Evolutionary conservation across 2,888 invertebrate genomes (phyloP).

Genomic region (Quadroppia sp.): DNA sequence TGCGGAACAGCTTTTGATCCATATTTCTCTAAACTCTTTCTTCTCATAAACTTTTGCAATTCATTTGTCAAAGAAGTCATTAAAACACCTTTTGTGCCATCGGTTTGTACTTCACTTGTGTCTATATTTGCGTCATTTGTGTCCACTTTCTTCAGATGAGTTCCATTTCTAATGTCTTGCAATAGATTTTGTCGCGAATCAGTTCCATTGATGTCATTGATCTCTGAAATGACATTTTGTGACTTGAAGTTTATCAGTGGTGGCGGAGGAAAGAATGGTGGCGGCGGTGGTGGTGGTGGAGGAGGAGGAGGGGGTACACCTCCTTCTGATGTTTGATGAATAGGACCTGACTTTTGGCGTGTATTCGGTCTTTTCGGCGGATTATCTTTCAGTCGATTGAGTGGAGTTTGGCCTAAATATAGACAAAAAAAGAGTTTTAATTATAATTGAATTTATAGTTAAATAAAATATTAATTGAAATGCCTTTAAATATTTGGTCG

Average conservation of each 20-base stretch:
- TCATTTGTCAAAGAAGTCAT: background rate
- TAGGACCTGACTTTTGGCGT: background rate
- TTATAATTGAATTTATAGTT: no score
- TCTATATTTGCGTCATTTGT: background rate
- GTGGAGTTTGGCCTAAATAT: conserved; percentile 30
- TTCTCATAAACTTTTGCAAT: background rate
- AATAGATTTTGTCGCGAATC: conserved; percentile 26
- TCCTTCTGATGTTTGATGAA: background rate
- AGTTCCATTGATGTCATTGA: background rate
- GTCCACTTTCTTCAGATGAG: conserved; percentile 19
- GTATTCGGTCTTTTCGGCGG: conserved; percentile 8
- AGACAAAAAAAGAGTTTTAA: no score
- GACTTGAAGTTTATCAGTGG: conserved; percentile 3
- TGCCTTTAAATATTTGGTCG: conserved; percentile 32
- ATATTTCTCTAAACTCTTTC: background rate
- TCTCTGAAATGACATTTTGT: background rate
- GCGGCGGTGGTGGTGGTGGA: background rate
- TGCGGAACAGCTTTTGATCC: background rate
- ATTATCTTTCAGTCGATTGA: conserved; percentile 25
- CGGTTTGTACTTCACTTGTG: background rate
- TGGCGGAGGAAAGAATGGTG: background rate
- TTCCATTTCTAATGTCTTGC: conserved; percentile 1
- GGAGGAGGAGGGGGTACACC: background rate
- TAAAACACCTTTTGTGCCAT: background rate
- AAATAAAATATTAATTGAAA: background rate